Evolutionary conservation across 2,888 invertebrate species (phyloP).

Genomic region (Tetragonisca angustula): DNA sequence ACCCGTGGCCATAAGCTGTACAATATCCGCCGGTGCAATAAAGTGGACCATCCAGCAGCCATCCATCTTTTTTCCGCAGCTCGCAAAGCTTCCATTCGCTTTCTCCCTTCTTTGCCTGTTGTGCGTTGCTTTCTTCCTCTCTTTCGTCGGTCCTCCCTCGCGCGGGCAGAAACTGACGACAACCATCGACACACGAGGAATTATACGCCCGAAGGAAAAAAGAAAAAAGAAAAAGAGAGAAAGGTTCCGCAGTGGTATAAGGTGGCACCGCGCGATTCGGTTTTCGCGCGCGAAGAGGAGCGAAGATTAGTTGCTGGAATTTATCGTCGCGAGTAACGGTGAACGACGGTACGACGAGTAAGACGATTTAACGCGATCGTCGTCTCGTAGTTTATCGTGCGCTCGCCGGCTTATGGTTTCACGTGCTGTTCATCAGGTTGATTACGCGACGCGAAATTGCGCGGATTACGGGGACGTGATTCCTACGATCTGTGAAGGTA

Average conservation of each 20-base stretch:
- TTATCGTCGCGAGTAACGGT: slow-evolving; percentile 1
- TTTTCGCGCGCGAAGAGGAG: background rate
- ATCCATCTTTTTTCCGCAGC: slow-evolving; percentile 63
- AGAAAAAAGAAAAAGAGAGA: background rate
- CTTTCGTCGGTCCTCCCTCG: slow-evolving; percentile 22
- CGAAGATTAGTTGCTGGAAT: slow-evolving; percentile 26
- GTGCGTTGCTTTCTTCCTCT: background rate
- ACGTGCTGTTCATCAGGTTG: slow-evolving; percentile 1
- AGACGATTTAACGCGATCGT: slow-evolving; percentile 7
- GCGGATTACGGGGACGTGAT: background rate
- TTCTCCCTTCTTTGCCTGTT: background rate
- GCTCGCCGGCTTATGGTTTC: background rate
- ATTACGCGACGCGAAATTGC: background rate
- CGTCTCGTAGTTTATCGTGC: background rate
- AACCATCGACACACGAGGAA: slow-evolving; percentile 67
- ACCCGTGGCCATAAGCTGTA: slow-evolving; percentile 59
- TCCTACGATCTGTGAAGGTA: background rate
- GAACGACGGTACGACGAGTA: slow-evolving; percentile 7
- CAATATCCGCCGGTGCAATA: slow-evolving; percentile 68
- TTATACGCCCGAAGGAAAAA: slow-evolving; percentile 54
- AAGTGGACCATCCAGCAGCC: slow-evolving; percentile 65
- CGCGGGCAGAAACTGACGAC: slow-evolving; percentile 38
- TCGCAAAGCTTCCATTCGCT: background rate
- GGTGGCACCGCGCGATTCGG: slow-evolving; percentile 14
- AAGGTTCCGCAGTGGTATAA: background rate